phyloP scores from a whole-genome alignment of 2,888 invertebrate genomes.

The Tenthredo livida region DNA sequence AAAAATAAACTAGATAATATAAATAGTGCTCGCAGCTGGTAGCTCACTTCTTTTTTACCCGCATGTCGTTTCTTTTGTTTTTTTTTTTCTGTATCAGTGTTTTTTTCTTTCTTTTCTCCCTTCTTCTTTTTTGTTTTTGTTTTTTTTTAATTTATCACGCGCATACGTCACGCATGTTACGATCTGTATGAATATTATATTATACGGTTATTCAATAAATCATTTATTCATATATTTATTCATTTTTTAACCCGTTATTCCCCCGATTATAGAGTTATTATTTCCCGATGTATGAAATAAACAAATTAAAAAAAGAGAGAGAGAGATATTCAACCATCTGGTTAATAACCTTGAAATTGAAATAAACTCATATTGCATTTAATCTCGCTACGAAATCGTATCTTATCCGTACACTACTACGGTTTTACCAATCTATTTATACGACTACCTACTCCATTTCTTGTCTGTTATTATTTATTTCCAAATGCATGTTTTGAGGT shows the following conservation, averaged over 20 bases:
- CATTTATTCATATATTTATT: neutral
- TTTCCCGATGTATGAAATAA: neutral
- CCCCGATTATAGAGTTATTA: neutral
- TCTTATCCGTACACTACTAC: neutral
- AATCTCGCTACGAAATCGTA: neutral
- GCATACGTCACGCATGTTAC: neutral
- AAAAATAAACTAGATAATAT: neutral
- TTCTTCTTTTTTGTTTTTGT: neutral
- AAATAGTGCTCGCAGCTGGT: neutral
- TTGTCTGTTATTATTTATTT: neutral
- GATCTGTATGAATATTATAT: neutral
- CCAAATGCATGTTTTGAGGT: neutral
- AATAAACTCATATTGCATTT: neutral
- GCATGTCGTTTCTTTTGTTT: neutral
- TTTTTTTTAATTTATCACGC: neutral
- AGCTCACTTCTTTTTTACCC: neutral
- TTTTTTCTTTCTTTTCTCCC: neutral
- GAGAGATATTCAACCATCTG: neutral
- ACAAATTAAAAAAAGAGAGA: neutral
- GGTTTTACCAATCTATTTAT: neutral
- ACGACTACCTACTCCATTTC: neutral
- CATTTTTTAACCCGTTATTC: neutral
- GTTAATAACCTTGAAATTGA: neutral
- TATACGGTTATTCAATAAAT: neutral
- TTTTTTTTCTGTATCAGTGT: neutral